A percentile compares a stretch with the other conserved stretches of the same genome.
These are phyloP conservation scores for Drosophila mercatorum DNA, from an alignment of 2,888 invertebrate species.

Conservation along the genomic window DNA sequence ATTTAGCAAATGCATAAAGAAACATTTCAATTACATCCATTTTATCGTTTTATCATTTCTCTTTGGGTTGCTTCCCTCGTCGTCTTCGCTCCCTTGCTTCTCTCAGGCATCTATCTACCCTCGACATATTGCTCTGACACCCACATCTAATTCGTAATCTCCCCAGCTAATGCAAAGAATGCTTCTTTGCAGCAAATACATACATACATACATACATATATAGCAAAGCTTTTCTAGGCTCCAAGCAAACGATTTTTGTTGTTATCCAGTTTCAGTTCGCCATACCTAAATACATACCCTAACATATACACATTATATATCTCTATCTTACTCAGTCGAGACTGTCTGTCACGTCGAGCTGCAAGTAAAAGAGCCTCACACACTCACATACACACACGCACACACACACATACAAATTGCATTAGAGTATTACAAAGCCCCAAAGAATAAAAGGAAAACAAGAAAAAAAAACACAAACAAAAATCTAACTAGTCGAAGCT, in stretches of 20 bases:
- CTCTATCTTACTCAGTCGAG: neutral
- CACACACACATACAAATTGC: conserved; percentile 14
- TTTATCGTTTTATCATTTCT: no score
- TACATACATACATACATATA: conserved; percentile 29
- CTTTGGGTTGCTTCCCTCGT: no score
- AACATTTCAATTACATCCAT: conserved; percentile 23
- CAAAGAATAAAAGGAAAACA: neutral
- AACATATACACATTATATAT: conserved; percentile 4
- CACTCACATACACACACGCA: conserved; percentile 5
- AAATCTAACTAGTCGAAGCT: conserved; percentile 79
- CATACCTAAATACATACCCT: conserved; percentile 21
- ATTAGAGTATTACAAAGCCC: conserved; percentile 21
- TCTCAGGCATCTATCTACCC: conserved; percentile 32
- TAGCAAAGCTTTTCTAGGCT: conserved; percentile 60
- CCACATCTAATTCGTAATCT: conserved; percentile 41
- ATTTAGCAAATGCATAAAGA: conserved; percentile 11
- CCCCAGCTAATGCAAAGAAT: conserved; percentile 49
- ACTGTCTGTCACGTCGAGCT: conserved; percentile 12
- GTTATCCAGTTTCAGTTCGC: conserved; percentile 1
- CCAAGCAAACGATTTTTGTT: conserved; percentile 36
- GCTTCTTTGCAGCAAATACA: conserved; percentile 29
- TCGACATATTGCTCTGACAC: conserved; percentile 61
- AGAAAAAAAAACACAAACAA: conserved; percentile 27
- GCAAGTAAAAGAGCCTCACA: conserved; percentile 11
- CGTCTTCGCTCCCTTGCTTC: conserved; percentile 31